Base-by-base conservation (phyloP, 2,797 vertebrate species). In the Cossypha niveicapilla region DNA sequence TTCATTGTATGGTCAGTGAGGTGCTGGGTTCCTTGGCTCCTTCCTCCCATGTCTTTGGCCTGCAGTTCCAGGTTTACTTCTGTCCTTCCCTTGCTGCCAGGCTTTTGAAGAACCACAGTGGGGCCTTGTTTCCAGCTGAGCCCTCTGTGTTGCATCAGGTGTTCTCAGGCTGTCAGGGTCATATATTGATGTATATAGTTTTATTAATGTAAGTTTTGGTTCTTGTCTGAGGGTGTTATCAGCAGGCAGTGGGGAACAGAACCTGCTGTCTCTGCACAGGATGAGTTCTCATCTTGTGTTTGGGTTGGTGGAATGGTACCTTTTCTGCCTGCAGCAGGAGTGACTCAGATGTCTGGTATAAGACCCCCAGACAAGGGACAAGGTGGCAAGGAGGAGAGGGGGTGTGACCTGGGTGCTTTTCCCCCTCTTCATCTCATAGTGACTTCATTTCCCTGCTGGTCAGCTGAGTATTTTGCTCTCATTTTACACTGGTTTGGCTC, bases 1-100 rank as follows among this genome's bases (percentile, higher is more conserved):
- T 42, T 37, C 22, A 30, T 16, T 0, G 0, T 2, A 5, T 7
- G 18, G 73, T 65, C 8, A 28, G 25, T 0, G 0, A 63, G 15
- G 13, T 63, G 10, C 57, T 11, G 66, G 45, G 7, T 9, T 41
- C 6, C 22, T 48, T 25, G 9, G 12, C 42, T 51, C 42, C 48
- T 73, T 76, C 56, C 18, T 68, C 9, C 3, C 6, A 3, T 11
- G 6, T 22, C 24, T 35, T 32, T 67, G 62, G 14, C 30, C 22
- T n/a, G 5, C 18, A 53, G 1, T 60, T 75, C 25, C 42, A 41
- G 32, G 34, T 63, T 66, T 80, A 27, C 4, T 15, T 9, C 53
- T 2, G 1, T 24, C 34, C 57, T 56, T 45, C 32, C 5, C 22
- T 61, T 50, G 61, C 48, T 77, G 65, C 32, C 30, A 66, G 65